Base-by-base conservation (phyloP, 2,797 vertebrate genomes). In the Rhabdophis nuchalis region DNA sequence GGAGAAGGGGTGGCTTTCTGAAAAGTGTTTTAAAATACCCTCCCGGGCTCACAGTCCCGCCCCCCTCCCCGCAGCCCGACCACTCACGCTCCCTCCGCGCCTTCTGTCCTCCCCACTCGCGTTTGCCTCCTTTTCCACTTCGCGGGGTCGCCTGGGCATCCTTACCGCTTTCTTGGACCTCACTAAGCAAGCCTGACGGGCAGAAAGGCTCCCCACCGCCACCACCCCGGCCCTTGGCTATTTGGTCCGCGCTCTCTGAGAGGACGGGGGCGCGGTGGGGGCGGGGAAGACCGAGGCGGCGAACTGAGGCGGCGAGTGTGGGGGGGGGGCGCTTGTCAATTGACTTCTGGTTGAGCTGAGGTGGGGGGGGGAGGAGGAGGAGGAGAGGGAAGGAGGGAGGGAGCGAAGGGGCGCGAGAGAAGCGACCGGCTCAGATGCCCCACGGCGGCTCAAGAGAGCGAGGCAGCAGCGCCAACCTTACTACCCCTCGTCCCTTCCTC, bases 81-180 rank as follows among this genome's bases (percentile, higher is more conserved):
- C 94, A 96, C 95, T 94, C 94, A 54, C 94, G 85, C 88, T 93
- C 93, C 92, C 87, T 87, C 93, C 94, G 88, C 93, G 95, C 95
- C 92, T 93, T 93, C 90, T 93, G 41, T 29, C 54, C 96, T 95
- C 95, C 95, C 53, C n/a, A 36, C 53, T 94, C 95, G 93, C 93
- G 95, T 95, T 54, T 54, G 91, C 5, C 85, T 41, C 10, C 68
- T 72, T 77, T n/a, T 41, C 2, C 72, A 77, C 72, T 41, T 5
- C 72, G 32, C 72, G 0, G 50, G 4, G 41, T 53, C 85, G 50
- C 60, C 87, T 94, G 91, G 94, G 96, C 94, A 93, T 94, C 95
- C 96, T 97, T 97, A 97, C 97, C 97, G 97, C 95, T 90, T 90
- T 94, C 91, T 95, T 91, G 94, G 94, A 91, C 60, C 93, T 96